phyloP scores from a whole-genome alignment of 2,113 vertebrate genomes.

The Lathamus discolor region DNA sequence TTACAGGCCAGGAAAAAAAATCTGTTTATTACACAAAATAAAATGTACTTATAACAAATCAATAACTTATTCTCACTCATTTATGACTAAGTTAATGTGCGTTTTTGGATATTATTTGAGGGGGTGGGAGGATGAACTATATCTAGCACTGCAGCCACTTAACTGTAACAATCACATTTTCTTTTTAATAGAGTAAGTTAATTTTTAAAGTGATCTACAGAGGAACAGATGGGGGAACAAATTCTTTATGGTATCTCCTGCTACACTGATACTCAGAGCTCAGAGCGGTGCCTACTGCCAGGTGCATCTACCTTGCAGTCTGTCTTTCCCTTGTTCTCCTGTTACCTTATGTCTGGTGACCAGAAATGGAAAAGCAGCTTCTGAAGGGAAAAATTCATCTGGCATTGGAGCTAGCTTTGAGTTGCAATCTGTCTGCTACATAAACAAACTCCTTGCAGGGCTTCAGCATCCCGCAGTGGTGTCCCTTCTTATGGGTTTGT shows the following conservation, averaged over 20 bases:
- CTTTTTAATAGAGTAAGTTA: constrained; percentile 32
- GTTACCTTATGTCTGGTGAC: background rate
- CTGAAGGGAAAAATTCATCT: background rate
- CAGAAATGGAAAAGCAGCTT: constrained; percentile 3
- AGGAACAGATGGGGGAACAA: constrained; percentile 24
- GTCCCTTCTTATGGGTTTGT: background rate
- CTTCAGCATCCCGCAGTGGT: background rate
- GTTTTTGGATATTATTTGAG: background rate
- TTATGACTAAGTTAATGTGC: background rate
- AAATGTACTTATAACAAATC: background rate
- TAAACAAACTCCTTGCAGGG: background rate
- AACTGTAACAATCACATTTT: constrained; percentile 56
- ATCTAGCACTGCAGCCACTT: constrained; percentile 8
- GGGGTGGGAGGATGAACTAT: background rate
- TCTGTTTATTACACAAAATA: background rate
- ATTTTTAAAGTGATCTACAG: constrained; percentile 55
- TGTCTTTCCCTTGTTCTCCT: background rate
- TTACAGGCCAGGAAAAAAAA: constrained; percentile 4
- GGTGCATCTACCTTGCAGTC: background rate
- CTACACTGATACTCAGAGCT: background rate
- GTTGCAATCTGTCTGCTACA: background rate
- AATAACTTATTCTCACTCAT: background rate
- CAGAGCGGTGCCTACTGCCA: background rate
- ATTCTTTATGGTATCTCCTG: constrained; percentile 34
- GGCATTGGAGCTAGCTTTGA: background rate